A percentile compares a stretch with the other conserved stretches of the same genome.
Conservation (phyloP, 2,888 invertebrate species). For the Leptopilina myrica region DNA sequence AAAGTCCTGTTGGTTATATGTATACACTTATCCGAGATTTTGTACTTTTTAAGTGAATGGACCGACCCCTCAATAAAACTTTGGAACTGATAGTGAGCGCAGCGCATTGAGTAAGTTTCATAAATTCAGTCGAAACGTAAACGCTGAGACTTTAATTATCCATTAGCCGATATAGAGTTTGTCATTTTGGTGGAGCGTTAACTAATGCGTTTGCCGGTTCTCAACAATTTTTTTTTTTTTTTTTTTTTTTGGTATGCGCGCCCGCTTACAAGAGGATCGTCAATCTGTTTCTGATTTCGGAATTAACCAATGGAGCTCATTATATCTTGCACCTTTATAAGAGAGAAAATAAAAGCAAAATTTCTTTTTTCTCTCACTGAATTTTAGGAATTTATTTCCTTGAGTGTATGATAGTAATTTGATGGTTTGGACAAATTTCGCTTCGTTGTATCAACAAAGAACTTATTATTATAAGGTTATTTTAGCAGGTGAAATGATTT, state of each 20-base stretch:
- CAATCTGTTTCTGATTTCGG: neutral
- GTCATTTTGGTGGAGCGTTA: conserved; percentile 68
- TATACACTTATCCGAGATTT: conserved; percentile 41
- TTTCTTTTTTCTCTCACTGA: neutral
- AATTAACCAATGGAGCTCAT: neutral
- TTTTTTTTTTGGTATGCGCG: too few species aligned
- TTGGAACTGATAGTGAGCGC: conserved; percentile 49
- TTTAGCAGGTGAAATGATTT: too few species aligned
- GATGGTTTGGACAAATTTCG: neutral
- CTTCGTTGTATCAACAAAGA: neutral
- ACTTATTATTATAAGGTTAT: too few species aligned
- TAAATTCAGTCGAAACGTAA: conserved; percentile 66
- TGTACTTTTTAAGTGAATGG: conserved; percentile 36
- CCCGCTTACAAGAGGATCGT: conserved; percentile 51
- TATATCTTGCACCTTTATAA: neutral
- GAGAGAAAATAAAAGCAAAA: neutral
- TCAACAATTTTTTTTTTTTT: conserved; percentile 51
- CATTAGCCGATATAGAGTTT: conserved; percentile 70
- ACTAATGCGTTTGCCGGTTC: conserved; percentile 62
- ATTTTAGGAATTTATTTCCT: neutral
- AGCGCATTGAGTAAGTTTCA: conserved; percentile 57
- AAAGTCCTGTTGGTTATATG: neutral
- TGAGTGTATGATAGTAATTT: neutral
- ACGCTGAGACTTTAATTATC: conserved; percentile 67
- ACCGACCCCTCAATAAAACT: conserved; percentile 51